Percentiles rank a stretch among this genome's conserved stretches.
Evolutionary conservation across 2,888 invertebrate species (phyloP).

Genomic region (Panopea generosa): DNA sequence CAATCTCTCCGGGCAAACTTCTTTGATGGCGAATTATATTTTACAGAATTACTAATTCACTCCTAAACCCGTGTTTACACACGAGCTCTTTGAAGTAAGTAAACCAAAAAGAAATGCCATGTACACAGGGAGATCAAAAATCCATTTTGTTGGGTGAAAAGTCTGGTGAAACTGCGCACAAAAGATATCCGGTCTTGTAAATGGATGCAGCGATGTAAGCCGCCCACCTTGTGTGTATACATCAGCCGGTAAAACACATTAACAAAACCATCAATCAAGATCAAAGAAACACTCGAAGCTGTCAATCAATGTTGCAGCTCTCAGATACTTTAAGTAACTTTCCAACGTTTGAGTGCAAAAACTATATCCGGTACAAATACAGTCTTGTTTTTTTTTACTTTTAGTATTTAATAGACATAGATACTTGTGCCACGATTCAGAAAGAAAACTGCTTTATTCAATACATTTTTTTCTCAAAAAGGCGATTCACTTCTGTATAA

Average conservation of each 20-base stretch:
- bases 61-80: slow-evolving; percentile 61
- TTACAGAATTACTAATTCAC: slow-evolving; percentile 59
- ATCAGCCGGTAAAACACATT: slow-evolving; percentile 59
- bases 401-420: no score
- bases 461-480: no score
- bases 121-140: slow-evolving; percentile 66
- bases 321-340: no score
- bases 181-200: slow-evolving; percentile 59
- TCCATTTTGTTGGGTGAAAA: slow-evolving; percentile 61
- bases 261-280: slow-evolving; percentile 62
- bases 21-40: slow-evolving; percentile 63
- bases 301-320: slow-evolving; percentile 66
- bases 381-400: no score
- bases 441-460: no score
- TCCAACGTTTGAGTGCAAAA: no score
- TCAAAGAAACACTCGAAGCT: slow-evolving; percentile 71
- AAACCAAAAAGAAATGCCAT: slow-evolving; percentile 48
- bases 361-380: no score
- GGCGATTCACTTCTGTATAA: no score
- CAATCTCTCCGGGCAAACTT: slow-evolving; percentile 55
- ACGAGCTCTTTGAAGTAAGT: slow-evolving; percentile 50
- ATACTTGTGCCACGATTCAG: no score
- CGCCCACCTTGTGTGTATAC: slow-evolving; percentile 61
- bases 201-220: slow-evolving; percentile 26
- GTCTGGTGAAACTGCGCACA: slow-evolving; percentile 56